Evolutionary conservation across 2,113 vertebrate species (phyloP).

Genomic region (Xenopus laevis): DNA sequence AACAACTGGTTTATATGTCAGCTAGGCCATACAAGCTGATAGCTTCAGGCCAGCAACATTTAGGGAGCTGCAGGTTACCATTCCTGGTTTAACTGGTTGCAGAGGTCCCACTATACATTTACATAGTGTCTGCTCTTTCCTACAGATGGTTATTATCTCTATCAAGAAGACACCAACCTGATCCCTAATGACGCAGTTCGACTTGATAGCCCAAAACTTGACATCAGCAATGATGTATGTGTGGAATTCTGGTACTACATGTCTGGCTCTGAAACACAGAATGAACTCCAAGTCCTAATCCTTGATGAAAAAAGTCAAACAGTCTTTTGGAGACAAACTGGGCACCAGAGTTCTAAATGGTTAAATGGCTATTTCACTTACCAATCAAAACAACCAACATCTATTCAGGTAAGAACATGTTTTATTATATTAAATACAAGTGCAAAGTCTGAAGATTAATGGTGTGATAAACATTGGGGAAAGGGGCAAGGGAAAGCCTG

Average conservation of each 20-base stretch:
- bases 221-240: conserved; percentile 62
- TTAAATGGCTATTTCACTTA: conserved; percentile 63
- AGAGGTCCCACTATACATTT: too few species aligned
- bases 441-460: not conserved
- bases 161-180: conserved; percentile 55
- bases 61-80: too few species aligned
- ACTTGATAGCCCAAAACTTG: conserved; percentile 60
- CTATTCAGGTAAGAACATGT: conserved; percentile 63
- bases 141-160: conserved; percentile 59
- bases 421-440: not conserved
- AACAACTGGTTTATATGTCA: too few species aligned
- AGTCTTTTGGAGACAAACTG: conserved; percentile 64
- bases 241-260: conserved; percentile 81
- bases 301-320: conserved; percentile 46
- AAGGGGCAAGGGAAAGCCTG: not conserved
- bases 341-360: conserved; percentile 60
- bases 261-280: conserved; percentile 56
- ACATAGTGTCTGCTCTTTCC: not conserved
- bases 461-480: not conserved
- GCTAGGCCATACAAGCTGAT: too few species aligned
- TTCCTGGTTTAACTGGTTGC: too few species aligned
- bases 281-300: conserved; percentile 63
- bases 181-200: conserved; percentile 53
- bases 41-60: too few species aligned
- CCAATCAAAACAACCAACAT: conserved; percentile 46